Evolutionary conservation across 2,888 invertebrate species (phyloP).

Genomic region (Dryococelus australis): DNA sequence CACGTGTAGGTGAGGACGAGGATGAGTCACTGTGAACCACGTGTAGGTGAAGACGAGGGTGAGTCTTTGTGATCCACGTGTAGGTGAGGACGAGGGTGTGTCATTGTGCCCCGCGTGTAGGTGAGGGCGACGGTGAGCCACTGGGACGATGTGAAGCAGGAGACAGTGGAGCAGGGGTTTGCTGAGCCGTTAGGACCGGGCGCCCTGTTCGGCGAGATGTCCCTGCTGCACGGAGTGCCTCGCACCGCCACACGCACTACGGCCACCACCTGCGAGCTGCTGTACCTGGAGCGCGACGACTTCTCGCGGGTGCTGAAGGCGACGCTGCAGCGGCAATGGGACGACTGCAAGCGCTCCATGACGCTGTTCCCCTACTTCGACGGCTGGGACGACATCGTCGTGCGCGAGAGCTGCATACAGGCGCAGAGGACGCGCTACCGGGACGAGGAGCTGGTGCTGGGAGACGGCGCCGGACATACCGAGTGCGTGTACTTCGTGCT

Average conservation of each 20-base stretch:
- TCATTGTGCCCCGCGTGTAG: slow-evolving; percentile 54
- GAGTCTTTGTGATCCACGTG: too few species aligned
- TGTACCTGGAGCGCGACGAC: slow-evolving; percentile 68
- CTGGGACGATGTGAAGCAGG: slow-evolving; percentile 58
- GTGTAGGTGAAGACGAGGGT: too few species aligned
- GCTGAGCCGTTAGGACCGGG: slow-evolving; percentile 63
- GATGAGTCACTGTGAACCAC: too few species aligned
- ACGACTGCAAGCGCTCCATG: slow-evolving; percentile 66
- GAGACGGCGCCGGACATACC: not conserved
- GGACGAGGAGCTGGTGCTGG: not conserved
- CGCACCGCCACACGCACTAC: slow-evolving; percentile 69
- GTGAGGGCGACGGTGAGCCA: slow-evolving; percentile 46
- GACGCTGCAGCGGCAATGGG: slow-evolving; percentile 69
- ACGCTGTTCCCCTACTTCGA: slow-evolving; percentile 70
- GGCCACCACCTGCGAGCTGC: slow-evolving; percentile 61
- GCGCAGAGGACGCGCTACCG: slow-evolving; percentile 63
- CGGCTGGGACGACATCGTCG: slow-evolving; percentile 65
- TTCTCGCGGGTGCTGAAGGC: slow-evolving; percentile 68
- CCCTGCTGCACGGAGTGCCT: slow-evolving; percentile 67
- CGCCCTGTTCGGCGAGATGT: slow-evolving; percentile 73
- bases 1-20: too few species aligned
- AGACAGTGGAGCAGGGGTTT: slow-evolving; percentile 58
- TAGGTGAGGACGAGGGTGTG: slow-evolving; percentile 31
- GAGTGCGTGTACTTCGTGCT: slow-evolving; percentile 17
- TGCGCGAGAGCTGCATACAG: slow-evolving; percentile 71